Percentiles rank a stretch among this genome's conserved stretches.
These are phyloP conservation scores for Melieria omissa DNA, from an alignment of 2,888 invertebrate species.

Conservation along the genomic window DNA sequence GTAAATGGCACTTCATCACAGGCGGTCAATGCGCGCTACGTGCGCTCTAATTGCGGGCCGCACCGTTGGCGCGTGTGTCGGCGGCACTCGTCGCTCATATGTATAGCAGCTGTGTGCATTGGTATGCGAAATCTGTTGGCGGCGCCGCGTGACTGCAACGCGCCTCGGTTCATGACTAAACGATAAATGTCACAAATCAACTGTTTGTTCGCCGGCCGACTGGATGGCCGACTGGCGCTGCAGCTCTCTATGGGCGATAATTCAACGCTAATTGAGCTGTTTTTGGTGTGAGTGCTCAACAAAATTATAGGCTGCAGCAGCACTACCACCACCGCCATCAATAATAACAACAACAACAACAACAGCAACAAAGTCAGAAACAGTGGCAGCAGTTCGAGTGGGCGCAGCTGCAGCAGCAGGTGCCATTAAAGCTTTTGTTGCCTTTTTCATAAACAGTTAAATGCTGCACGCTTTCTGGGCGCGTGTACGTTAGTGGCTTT, in stretches of 20 bases:
- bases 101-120: neutral
- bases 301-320: constrained; percentile 19
- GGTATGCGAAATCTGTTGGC: neutral
- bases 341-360: neutral
- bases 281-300: constrained; percentile 17
- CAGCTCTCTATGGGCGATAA: constrained; percentile 23
- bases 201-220: constrained; percentile 9
- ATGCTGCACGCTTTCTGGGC: constrained; percentile 16
- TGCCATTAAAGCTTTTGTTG: constrained; percentile 21
- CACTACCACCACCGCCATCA: no score
- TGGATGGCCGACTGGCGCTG: neutral
- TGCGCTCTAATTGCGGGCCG: constrained; percentile 27
- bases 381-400: neutral
- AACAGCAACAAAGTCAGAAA: neutral
- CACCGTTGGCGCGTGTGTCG: neutral
- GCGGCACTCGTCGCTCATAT: no score
- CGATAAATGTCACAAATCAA: constrained; percentile 38
- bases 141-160: neutral
- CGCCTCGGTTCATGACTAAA: constrained; percentile 28
- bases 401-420: constrained; percentile 14
- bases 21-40: constrained; percentile 17
- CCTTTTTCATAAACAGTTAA: constrained; percentile 27
- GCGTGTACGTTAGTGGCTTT: no score
- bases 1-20: constrained; percentile 28
- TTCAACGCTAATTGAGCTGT: constrained; percentile 36